Base-by-base conservation (phyloP, 37 sponge, comb jelly and placozoan genomes). In the Lycopodina hypogea region DNA sequence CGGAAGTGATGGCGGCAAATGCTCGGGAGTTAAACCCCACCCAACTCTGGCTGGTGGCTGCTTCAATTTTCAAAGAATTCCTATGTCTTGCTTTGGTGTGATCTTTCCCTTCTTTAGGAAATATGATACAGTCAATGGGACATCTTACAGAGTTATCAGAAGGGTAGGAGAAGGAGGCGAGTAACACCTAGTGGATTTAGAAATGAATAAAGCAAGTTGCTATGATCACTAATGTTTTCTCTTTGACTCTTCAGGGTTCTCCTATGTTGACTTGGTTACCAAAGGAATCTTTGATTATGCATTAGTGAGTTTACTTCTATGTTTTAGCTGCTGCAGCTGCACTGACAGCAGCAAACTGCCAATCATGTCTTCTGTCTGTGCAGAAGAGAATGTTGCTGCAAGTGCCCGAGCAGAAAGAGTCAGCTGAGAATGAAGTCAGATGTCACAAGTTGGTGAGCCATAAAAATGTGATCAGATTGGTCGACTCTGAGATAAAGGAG, bases 161-260 rank as follows among this genome's bases (percentile, higher is more conserved):
- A 77, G 78, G 41, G 74, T 90, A 63, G 95, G 95, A 40, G 95
- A 94, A 56, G 95, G 95, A 41, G 95, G 88, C 81, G 24, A 78
- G 58, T 39, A 22, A 15, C 45, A n/a, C 12, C 8, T 67, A 3
- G n/a, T 28, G 60, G 15, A 28, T 17, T 17, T 6, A 17, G 12
- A 59, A 59, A 50, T 64, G 8, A 34, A 65, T 63, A 14, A 12
- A 8, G 22, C 23, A 45, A 41, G 11, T 56, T 12, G 42, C 41
- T 39, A 39, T 53, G 21, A 53, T 12, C n/a, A n/a, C n/a, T n/a
- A n/a, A n/a, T n/a, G n/a, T n/a, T n/a, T 8, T 42, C 3, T 45
- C 40, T 65, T 32, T 32, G 2, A 42, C 42, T 23, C 22, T 71
- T 1, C 66, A 88, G 88, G 91, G 6, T 94, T 90, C 77, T 94